Base-by-base conservation (phyloP, 2,888 invertebrate species). In the Agrochola lychnidis region DNA sequence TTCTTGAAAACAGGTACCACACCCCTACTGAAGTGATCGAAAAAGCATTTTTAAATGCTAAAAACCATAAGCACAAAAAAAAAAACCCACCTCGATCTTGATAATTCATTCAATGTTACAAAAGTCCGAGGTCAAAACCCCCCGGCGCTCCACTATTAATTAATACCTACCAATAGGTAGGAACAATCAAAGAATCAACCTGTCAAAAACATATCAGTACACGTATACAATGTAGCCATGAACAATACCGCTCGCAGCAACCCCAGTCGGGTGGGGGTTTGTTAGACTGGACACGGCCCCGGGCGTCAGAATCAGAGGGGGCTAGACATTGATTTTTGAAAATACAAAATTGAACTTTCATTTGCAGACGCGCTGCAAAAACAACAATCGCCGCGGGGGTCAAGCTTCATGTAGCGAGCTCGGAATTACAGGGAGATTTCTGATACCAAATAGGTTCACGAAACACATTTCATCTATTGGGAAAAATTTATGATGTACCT, bases 271-370 rank as follows among this genome's bases (percentile, higher is more conserved):
- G 72, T 61, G 72, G 40, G 22, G 19, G 70, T 67, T 81, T 45
- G 67, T 70, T 48, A 70, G 73, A 64, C 73, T 70, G 83, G 81
- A 79, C 81, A 68, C 57, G 66, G 70, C 81, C 73, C 57, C 70
- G 57, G 25, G 70, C 61, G 67, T 63, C 70, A 79, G 67, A 66
- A 70, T 25, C 79, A 73, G 73, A 59, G 79, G 53, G 70, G 22
- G 69, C 45, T 62, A 70, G n/a, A 70, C 70, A 83, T 81, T 79
- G 81, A 82, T 82, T 82, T 83, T 70, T 59, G 48, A 83, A 79
- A 83, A 82, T 74, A 79, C 73, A 70, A 84, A 82, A 83, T 84
- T 79, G 73, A 83, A 79, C 70, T n/a, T 83, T 79, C 73, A 79
- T 83, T 83, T 79, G 63, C 84, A 82, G 73, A 64, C 73, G 71